Conservation (phyloP, 2,113 vertebrate species). For the Orthonyx spaldingii region DNA sequence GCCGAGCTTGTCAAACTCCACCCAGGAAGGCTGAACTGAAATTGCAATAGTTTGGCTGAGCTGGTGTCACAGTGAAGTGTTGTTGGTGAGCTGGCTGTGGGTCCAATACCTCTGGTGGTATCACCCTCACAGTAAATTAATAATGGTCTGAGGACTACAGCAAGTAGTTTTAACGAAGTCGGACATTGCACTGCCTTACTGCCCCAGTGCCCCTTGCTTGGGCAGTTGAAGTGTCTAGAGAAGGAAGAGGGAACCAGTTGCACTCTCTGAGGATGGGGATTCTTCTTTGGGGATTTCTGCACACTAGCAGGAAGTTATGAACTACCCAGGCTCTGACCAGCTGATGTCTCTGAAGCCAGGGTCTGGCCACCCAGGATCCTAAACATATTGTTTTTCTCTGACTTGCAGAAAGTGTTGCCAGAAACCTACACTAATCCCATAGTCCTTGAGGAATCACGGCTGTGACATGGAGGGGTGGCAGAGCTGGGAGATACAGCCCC, state of each 20-base stretch:
- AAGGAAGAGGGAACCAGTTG: not conserved
- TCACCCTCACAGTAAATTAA: not conserved
- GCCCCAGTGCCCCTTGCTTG: not conserved
- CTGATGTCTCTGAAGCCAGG: not conserved
- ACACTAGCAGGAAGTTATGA: not conserved
- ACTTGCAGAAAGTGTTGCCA: conserved; percentile 45
- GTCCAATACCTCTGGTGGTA: not conserved
- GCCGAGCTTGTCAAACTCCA: not conserved
- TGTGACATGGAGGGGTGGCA: not conserved
- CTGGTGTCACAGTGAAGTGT: not conserved
- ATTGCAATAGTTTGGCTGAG: not conserved
- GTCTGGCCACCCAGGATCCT: not conserved
- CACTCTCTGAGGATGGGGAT: not conserved
- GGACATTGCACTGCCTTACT: not conserved
- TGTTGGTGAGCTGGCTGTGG: not conserved
- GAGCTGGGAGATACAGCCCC: not conserved
- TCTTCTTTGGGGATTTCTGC: not conserved
- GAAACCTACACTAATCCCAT: not conserved
- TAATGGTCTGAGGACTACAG: not conserved
- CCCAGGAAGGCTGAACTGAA: not conserved
- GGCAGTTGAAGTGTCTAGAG: not conserved
- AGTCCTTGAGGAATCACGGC: conserved; percentile 27
- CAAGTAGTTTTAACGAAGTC: not conserved
- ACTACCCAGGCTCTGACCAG: not conserved
- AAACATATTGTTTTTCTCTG: conserved; percentile 7